Conservation (phyloP, 2,797 vertebrate genomes). For the Bucorvus abyssinicus region DNA sequence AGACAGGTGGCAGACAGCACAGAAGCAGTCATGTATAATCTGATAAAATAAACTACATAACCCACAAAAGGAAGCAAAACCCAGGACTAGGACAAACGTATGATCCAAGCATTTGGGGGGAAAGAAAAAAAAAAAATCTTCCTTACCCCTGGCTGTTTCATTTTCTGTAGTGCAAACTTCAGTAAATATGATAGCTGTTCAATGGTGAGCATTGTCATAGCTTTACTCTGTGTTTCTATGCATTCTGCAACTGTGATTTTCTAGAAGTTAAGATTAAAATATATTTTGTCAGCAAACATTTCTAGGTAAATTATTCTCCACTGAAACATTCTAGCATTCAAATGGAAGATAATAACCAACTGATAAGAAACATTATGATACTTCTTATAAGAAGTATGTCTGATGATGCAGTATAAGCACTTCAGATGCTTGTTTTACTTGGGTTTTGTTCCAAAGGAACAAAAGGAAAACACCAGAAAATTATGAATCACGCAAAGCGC, state of each 20-base stretch:
- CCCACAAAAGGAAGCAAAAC: neutral
- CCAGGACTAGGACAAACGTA: neutral
- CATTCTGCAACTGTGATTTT: conserved; percentile 99
- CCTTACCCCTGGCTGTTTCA: conserved; percentile 98
- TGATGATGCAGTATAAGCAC: neutral
- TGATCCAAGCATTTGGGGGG: neutral
- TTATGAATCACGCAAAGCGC: neutral
- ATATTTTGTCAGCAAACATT: conserved; percentile 36
- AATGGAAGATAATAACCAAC: neutral
- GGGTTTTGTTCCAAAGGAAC: neutral
- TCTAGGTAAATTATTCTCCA: neutral
- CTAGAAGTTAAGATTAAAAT: conserved; percentile 79
- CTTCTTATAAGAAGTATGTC: neutral
- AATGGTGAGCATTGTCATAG: conserved; percentile 97
- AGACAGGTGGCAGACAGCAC: neutral
- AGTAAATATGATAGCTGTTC: conserved; percentile 97
- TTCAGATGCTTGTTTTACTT: neutral
- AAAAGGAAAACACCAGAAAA: neutral
- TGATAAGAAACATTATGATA: neutral
- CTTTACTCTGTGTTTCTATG: conserved; percentile 99
- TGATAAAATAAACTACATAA: neutral
- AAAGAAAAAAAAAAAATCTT: neutral
- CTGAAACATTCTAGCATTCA: neutral
- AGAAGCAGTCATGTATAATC: neutral
- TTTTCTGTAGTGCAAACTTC: conserved; percentile 99